Base-by-base conservation (phyloP, 2,113 vertebrate species). In the Coracopsis vasa region DNA sequence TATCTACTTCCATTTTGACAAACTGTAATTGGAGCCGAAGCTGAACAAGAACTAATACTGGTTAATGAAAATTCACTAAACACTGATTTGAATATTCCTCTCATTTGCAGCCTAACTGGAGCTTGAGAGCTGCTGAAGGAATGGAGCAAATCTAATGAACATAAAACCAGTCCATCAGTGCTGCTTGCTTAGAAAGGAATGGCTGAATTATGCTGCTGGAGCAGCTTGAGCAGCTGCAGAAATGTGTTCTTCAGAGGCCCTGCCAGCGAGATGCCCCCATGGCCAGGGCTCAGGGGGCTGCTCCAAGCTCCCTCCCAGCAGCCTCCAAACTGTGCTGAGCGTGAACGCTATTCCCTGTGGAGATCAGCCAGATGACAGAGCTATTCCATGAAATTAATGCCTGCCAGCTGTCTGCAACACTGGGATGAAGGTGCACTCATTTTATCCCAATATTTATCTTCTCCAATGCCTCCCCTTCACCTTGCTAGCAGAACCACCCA, bases 391-490 rank as follows among this genome's bases (percentile, higher is more conserved):
- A 35, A 33, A 4, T 17, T 1, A 42, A 56, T 31, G 51, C 69
- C 91, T 64, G 44, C 60, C 82, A 89, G 29, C 67, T 10, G 42
- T 11, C 25, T 31, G 80, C 35, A 39, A 2, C 42, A 1, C 31
- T 7, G 64, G 17, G 3, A 16, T 3, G 17, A 27, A 74, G 67
- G 47, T 5, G 20, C 33, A 9, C 35, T 35, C 18, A 19, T 78
- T 60, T 50, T 33, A 77, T 23, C 47, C 53, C 50, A 11, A 0
- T 35, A 4, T 66, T 91, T 56, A 33, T 12, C 56, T 33, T 31
- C 47, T 11, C 44, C 6, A 47, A 18, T 0, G 0, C 13, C 48
- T 79, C 39, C n/a, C 10, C 33, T 82, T 16, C 3, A 47, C 56
- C 48, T 62, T 16, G 60, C 33, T 25, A 10, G 61, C n/a, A 62